phyloP scores from a whole-genome alignment of 2,888 invertebrate species.

The Mycogona germanica region DNA sequence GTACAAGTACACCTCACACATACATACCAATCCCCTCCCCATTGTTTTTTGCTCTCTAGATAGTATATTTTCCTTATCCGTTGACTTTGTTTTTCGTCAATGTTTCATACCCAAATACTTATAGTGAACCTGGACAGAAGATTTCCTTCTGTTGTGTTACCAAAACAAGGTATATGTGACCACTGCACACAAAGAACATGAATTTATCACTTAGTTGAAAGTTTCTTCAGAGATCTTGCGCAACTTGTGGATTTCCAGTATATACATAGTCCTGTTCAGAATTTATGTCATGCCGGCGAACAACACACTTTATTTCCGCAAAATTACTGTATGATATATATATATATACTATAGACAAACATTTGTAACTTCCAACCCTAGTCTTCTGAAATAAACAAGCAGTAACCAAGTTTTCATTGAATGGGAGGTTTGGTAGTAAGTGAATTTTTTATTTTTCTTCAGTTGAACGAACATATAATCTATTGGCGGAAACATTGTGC shows the following conservation, averaged over 20 bases:
- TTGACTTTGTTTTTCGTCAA: too few relatives aligned
- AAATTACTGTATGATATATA: slow-evolving; percentile 15
- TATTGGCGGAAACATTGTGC: not conserved
- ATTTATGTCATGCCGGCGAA: too few relatives aligned
- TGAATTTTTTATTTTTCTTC: not conserved
- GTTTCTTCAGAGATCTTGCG: slow-evolving; percentile 9
- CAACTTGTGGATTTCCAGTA: slow-evolving; percentile 10
- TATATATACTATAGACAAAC: slow-evolving; percentile 12
- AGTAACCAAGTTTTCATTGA: slow-evolving; percentile 9
- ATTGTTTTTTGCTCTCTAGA: too few relatives aligned
- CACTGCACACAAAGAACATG: too few relatives aligned
- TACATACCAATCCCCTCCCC: too few relatives aligned
- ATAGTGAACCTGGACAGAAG: too few relatives aligned
- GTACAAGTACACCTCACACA: too few relatives aligned
- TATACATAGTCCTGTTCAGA: slow-evolving; percentile 7
- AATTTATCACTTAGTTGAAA: too few relatives aligned
- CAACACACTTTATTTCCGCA: slow-evolving; percentile 11
- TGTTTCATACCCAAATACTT: too few relatives aligned
- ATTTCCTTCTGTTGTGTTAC: too few relatives aligned
- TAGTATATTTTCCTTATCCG: too few relatives aligned
- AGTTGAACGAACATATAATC: not conserved
- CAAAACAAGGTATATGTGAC: not conserved
- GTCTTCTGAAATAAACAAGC: slow-evolving; percentile 11
- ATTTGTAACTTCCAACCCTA: slow-evolving; percentile 13
- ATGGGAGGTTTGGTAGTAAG: not conserved